phyloP scores from a whole-genome alignment of 1,140 invertebrate genomes.

The Riptortus pedestris region DNA sequence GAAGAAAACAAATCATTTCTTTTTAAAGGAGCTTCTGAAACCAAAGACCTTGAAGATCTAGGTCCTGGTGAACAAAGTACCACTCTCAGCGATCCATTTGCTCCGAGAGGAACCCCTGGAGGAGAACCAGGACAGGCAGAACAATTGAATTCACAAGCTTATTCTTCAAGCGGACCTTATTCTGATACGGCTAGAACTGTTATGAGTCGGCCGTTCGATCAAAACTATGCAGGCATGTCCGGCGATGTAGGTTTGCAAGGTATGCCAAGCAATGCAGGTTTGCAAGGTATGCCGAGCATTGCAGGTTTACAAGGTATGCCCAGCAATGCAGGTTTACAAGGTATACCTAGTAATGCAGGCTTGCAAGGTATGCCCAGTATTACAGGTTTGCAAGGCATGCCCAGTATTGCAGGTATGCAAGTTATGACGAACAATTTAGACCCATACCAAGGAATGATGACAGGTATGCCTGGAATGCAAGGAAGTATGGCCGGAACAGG shows the following conservation, averaged over 20 bases:
- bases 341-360: too few relatives aligned
- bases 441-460: neutral
- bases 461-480: neutral
- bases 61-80: neutral
- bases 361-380: neutral
- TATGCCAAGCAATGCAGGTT: neutral
- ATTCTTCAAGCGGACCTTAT: too few relatives aligned
- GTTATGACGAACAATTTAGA: too few relatives aligned
- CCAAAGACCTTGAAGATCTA: neutral
- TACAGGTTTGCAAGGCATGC: neutral
- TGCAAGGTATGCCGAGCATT: neutral
- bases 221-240: too few relatives aligned
- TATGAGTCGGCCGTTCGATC: too few relatives aligned
- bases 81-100: neutral
- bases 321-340: neutral
- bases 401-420: neutral
- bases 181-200: too few relatives aligned
- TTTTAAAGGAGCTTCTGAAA: constrained; percentile 35
- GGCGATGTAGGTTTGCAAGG: neutral
- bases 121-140: too few relatives aligned
- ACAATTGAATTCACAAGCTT: too few relatives aligned
- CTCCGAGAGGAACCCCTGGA: too few relatives aligned
- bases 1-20: constrained; percentile 37
- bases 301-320: neutral
- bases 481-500: neutral